Conservation (phyloP, 1,140 invertebrate species). For the Leptestheria dahalacensis region DNA sequence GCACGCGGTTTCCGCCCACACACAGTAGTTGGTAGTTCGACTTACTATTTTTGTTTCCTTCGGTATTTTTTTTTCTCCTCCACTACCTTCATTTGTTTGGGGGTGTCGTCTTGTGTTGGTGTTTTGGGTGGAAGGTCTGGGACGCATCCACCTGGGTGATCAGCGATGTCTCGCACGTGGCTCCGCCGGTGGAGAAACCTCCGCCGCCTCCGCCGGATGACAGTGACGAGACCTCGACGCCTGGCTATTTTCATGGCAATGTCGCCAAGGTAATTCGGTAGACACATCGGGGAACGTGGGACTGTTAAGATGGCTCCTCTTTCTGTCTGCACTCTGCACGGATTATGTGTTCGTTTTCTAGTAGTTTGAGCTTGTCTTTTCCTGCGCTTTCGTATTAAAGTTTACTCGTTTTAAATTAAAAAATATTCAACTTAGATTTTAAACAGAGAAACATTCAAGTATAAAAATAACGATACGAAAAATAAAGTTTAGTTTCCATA, state of each 20-base stretch:
- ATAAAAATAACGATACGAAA: too few relatives aligned
- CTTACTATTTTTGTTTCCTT: not conserved
- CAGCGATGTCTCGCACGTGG: conserved; percentile 27
- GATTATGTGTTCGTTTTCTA: too few relatives aligned
- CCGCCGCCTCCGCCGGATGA: conserved; percentile 55
- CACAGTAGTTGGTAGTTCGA: not conserved
- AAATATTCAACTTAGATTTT: too few relatives aligned
- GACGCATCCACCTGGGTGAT: not conserved
- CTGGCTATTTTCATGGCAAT: not conserved
- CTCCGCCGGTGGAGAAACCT: conserved; percentile 70
- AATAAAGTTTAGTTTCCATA: too few relatives aligned
- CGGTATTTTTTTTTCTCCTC: not conserved
- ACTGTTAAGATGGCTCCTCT: too few relatives aligned
- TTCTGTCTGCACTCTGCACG: too few relatives aligned
- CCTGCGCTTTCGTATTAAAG: too few relatives aligned
- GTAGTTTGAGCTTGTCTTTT: too few relatives aligned
- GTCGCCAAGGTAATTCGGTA: not conserved
- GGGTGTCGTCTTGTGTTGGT: not conserved
- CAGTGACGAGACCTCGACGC: not conserved
- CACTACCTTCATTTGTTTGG: not conserved
- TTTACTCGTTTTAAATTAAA: too few relatives aligned
- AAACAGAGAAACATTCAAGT: too few relatives aligned
- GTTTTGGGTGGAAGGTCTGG: conserved; percentile 4
- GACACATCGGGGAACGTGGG: too few relatives aligned
- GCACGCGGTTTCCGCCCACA: too few relatives aligned